Conservation (phyloP, 2,113 vertebrate species). For the Gallinago paraguaiae region DNA sequence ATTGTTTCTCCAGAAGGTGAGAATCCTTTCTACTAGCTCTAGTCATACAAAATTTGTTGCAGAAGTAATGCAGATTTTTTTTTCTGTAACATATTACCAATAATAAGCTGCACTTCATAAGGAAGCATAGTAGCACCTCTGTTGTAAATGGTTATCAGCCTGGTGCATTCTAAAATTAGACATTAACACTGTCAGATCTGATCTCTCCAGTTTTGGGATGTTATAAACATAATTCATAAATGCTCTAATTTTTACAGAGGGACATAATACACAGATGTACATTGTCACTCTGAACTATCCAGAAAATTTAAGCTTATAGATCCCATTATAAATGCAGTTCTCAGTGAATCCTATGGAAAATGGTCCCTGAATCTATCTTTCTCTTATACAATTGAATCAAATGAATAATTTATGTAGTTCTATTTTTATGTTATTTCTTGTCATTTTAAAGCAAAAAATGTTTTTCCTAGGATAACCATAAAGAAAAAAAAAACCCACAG, state of each 20-base stretch:
- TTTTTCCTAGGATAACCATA: background rate
- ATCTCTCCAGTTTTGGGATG: background rate
- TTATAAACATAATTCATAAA: slow-evolving; percentile 1
- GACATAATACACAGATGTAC: background rate
- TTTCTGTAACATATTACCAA: background rate
- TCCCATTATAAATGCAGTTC: slow-evolving; percentile 44
- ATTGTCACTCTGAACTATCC: background rate
- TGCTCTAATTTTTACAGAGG: background rate
- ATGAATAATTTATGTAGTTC: slow-evolving; percentile 30
- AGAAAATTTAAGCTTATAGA: background rate
- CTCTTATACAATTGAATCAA: background rate
- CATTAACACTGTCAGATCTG: background rate
- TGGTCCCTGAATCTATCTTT: background rate
- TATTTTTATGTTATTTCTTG: slow-evolving; percentile 10
- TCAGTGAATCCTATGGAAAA: slow-evolving; percentile 21
- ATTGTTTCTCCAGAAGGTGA: background rate
- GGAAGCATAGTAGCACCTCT: background rate
- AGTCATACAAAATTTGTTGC: background rate
- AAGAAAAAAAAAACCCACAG: background rate
- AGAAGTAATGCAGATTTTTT: background rate
- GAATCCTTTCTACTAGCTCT: background rate
- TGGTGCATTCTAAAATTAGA: slow-evolving; percentile 6
- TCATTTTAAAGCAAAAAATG: background rate
- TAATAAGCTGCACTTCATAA: background rate
- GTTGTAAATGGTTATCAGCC: background rate